These are phyloP conservation scores for Aplodontia rufa DNA, from an alignment of 2,113 vertebrate species.

Conservation along the genomic window DNA sequence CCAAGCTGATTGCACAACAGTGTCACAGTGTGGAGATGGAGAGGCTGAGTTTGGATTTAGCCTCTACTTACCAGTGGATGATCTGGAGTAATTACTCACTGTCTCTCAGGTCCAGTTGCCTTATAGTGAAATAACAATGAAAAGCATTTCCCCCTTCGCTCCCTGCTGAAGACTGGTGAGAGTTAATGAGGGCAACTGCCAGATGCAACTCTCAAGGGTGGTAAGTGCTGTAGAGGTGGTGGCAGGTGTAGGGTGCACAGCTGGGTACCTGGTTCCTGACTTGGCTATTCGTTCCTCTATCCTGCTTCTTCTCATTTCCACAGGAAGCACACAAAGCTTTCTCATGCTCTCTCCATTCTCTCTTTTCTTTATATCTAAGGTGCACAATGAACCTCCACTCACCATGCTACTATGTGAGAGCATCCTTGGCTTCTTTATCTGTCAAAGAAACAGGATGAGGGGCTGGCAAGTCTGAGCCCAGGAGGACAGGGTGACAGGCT, in stretches of 20 bases:
- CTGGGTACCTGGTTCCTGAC: accelerated
- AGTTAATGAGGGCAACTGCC: background rate
- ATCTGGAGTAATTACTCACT: background rate
- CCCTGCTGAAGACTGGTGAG: background rate
- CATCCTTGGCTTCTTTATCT: background rate
- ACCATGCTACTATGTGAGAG: background rate
- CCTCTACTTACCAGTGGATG: background rate
- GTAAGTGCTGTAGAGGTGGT: background rate
- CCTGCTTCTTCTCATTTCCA: background rate
- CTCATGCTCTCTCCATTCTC: background rate
- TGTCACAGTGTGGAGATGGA: background rate
- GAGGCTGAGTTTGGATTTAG: background rate
- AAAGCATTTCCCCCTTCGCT: accelerated
- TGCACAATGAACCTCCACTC: background rate
- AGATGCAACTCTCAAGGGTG: background rate
- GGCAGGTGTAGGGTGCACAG: background rate
- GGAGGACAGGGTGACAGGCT: background rate
- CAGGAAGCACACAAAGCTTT: background rate
- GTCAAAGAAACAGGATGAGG: background rate
- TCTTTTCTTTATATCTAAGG: background rate
- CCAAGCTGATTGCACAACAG: background rate
- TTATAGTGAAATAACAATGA: background rate
- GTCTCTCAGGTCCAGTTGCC: background rate
- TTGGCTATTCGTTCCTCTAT: background rate
- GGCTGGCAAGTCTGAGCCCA: background rate